These are phyloP conservation scores for Nicator chloris DNA, from an alignment of 2,113 vertebrate genomes.

Conservation along the genomic window DNA sequence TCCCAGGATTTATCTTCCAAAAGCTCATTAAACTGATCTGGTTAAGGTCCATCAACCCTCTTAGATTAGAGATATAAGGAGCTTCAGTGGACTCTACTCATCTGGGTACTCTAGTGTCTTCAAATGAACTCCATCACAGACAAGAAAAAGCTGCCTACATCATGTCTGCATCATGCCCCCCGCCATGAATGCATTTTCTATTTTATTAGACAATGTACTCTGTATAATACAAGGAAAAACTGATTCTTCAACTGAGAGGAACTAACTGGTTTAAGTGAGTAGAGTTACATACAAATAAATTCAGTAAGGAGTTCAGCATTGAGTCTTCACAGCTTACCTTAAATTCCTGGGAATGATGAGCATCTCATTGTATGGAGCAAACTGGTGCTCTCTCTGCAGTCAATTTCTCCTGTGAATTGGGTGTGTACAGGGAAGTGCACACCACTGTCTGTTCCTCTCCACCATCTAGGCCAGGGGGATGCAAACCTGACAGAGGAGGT, in stretches of 20 bases:
- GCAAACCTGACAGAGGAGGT: not conserved
- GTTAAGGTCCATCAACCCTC: conserved; percentile 41
- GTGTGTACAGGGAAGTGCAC: not conserved
- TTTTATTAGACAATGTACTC: not conserved
- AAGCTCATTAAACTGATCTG: conserved; percentile 56
- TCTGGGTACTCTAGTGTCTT: not conserved
- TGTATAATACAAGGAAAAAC: not conserved
- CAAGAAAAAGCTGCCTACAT: not conserved
- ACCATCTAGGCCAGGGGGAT: too few relatives aligned
- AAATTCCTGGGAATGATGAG: not conserved
- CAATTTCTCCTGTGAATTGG: not conserved
- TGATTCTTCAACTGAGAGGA: not conserved
- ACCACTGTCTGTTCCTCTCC: not conserved
- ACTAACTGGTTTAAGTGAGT: not conserved
- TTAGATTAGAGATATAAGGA: conserved; percentile 35
- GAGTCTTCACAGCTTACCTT: not conserved
- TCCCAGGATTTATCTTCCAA: conserved; percentile 30
- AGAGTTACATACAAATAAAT: not conserved
- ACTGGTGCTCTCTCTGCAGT: not conserved
- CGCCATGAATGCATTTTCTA: not conserved
- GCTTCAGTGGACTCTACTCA: not conserved
- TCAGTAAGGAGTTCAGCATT: not conserved
- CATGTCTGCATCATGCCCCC: not conserved
- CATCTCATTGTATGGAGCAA: not conserved
- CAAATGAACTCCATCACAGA: not conserved